Evolutionary conservation across 2,113 vertebrate species (phyloP).

Genomic region (Cricetomys ansorgei): DNA sequence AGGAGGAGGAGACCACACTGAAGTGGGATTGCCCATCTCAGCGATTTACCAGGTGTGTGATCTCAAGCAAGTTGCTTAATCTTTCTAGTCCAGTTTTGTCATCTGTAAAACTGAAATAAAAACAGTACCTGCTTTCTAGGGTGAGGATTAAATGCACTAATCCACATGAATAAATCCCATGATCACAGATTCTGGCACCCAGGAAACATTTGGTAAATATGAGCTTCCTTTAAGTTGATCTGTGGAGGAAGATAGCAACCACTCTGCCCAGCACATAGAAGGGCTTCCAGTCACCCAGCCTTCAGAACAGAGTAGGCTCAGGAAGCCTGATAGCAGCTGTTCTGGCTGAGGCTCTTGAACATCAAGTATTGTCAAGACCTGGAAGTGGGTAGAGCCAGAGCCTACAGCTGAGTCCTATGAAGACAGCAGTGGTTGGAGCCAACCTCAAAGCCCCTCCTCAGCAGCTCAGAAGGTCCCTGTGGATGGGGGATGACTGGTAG

Average conservation of each 20-base stretch:
- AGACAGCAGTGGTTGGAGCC: not conserved
- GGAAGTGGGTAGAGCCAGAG: not conserved
- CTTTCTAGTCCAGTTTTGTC: constrained; percentile 36
- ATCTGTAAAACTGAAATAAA: constrained; percentile 58
- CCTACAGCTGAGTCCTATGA: not conserved
- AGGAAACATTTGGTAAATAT: not conserved
- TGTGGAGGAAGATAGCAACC: not conserved
- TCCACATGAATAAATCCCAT: not conserved
- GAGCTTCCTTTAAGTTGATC: not conserved
- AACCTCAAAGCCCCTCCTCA: not conserved
- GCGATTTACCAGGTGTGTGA: not conserved
- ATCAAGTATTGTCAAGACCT: not conserved
- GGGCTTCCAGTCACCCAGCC: rapidly evolving
- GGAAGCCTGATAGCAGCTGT: not conserved
- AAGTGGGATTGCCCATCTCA: rapidly evolving
- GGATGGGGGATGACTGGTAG: not conserved
- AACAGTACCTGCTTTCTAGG: not conserved
- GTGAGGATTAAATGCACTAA: not conserved
- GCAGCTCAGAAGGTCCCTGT: not conserved
- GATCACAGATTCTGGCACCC: not conserved
- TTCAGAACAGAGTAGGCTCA: not conserved
- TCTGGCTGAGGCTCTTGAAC: not conserved
- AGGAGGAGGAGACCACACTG: not conserved
- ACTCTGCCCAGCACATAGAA: rapidly evolving
- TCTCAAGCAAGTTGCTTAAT: not conserved